Conservation (phyloP, 1,140 invertebrate species). For the Trichonephila clavata region DNA sequence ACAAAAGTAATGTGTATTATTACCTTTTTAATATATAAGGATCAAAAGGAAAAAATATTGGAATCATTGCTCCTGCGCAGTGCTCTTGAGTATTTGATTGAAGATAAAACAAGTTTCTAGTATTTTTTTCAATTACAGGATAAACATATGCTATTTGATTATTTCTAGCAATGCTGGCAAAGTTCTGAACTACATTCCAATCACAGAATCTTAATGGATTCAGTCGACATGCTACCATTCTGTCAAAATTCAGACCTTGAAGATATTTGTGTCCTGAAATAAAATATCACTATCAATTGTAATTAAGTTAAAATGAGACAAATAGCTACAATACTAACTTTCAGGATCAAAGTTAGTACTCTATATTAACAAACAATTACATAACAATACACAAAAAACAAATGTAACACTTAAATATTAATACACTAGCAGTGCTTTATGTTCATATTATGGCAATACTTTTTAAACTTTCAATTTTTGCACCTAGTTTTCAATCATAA, state of each 20-base stretch:
- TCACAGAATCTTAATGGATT: slow-evolving; percentile 92
- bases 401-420: too few relatives aligned
- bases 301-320: neutral
- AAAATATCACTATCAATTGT: slow-evolving; percentile 46
- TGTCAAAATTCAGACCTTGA: slow-evolving; percentile 89
- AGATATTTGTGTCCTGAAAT: slow-evolving; percentile 89
- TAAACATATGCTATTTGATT: slow-evolving; percentile 96
- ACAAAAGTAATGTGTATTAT: slow-evolving; percentile 50
- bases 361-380: too few relatives aligned
- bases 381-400: too few relatives aligned
- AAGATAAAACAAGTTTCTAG: slow-evolving; percentile 83
- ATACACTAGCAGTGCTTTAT: too few relatives aligned
- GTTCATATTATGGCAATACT: too few relatives aligned
- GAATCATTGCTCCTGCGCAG: slow-evolving; percentile 82
- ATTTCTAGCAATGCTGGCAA: slow-evolving; percentile 90
- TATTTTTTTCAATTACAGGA: slow-evolving; percentile 92
- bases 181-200: slow-evolving; percentile 88
- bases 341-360: too few relatives aligned
- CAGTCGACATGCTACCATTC: slow-evolving; percentile 90
- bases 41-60: slow-evolving; percentile 91
- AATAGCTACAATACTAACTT: too few relatives aligned
- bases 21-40: slow-evolving; percentile 87
- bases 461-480: too few relatives aligned
- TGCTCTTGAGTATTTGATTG: slow-evolving; percentile 13
- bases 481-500: too few relatives aligned